Evolutionary conservation across 2,888 invertebrate genomes (phyloP), one percentile per base, ranked within the genome.

Genomic region (Agonopterix heracliana): DNA sequence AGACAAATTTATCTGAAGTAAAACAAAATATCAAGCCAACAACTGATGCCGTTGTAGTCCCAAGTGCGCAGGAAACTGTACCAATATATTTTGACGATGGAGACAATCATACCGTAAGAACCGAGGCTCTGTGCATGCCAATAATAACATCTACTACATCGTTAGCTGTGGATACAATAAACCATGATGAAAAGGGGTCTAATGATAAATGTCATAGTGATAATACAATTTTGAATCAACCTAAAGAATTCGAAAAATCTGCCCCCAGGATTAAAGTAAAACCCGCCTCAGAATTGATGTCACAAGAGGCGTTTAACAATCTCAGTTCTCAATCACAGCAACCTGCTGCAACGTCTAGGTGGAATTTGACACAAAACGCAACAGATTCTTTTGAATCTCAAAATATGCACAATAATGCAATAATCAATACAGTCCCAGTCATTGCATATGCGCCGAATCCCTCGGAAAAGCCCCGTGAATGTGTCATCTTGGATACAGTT

Each of bases 221-320:
- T 44, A 26, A 48, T 41, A 9, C 8, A 47, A 11, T 9, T 40
- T 41, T 41, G 8, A 49, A n/a, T 35, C 54, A 26, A 26, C 5
- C 46, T 43, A 41, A 34, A 45, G 51, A 44, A 45, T 8, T 40
- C 47, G 57, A 60, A 17, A 56, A 54, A 44, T 50, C 55, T 41
- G 46, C 52, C 7, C 81, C 83, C 9, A 70, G 80, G 59, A 84
- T 87, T 47, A 87, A 86, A 72, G 83, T 87, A 0, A 87, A 86
- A 57, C 74, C 83, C 36, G 74, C 63, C 36, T 68, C 80, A 11
- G 82, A 86, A 54, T 64, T 87, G 44, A 80, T 86, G 84, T 66
- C 83, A 1, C 62, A 65, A 46, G 66, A 58, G 51, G 61, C 59
- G 44, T 59, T 75, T 17, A 64, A 60, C 43, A 63, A 46, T 45